Percentiles rank a stretch among this genome's conserved stretches.
These are phyloP conservation scores for Macheiramphus alcinus DNA, from an alignment of 2,113 vertebrate species.

Conservation along the genomic window DNA sequence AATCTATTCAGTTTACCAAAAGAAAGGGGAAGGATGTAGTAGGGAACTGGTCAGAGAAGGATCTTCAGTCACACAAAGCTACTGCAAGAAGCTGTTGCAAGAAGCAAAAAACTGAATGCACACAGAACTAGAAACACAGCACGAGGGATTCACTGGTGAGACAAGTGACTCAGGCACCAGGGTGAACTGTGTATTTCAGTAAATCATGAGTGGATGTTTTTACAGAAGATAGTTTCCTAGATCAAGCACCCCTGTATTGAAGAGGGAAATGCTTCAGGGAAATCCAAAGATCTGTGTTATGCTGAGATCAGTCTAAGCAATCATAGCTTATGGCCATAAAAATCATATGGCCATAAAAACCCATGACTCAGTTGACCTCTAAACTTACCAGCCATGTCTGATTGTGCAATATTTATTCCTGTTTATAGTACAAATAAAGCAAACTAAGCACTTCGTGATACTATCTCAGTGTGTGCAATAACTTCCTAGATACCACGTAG, in stretches of 20 bases:
- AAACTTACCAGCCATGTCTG: neutral
- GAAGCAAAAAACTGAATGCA: neutral
- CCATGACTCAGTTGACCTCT: neutral
- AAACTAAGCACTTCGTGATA: neutral
- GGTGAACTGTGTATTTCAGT: neutral
- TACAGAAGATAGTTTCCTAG: neutral
- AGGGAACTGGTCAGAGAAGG: neutral
- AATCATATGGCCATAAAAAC: neutral
- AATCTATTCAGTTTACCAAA: neutral
- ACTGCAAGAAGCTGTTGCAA: neutral
- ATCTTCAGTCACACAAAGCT: neutral
- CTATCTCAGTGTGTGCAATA: neutral
- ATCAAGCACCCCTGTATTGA: neutral
- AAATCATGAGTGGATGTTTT: neutral
- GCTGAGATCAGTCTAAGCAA: neutral
- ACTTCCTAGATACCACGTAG: neutral
- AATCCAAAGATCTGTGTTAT: neutral
- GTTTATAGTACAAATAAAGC: neutral
- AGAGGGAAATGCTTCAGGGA: neutral
- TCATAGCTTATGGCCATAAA: too few species aligned
- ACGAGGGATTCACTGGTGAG: neutral
- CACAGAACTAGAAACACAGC: neutral
- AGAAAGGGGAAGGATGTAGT: constrained; percentile 17
- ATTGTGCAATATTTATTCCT: constrained; percentile 8
- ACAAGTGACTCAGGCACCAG: neutral